Evolutionary conservation across 2,797 vertebrate species (phyloP).

Genomic region (Phataginus tetradactyla): DNA sequence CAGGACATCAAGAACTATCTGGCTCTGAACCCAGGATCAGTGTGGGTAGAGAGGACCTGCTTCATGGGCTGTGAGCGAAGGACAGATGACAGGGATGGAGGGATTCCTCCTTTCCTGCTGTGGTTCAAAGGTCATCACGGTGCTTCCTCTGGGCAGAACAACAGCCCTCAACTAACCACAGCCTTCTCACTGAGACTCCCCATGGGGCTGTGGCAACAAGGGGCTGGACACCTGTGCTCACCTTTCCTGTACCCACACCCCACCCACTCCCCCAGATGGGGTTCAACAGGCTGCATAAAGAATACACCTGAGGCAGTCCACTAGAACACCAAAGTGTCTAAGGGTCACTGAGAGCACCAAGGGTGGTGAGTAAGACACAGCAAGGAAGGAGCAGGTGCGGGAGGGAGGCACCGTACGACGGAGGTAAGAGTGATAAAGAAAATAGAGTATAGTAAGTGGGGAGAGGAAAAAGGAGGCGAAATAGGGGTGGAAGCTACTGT

Average conservation of each 20-base stretch:
- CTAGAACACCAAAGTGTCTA: background rate
- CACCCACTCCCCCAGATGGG: background rate
- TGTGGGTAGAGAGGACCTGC: background rate
- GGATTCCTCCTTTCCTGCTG: background rate
- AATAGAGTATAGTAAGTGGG: background rate
- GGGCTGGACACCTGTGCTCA: constrained; percentile 56
- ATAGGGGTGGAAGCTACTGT: background rate
- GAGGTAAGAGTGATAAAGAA: background rate
- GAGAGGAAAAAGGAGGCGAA: background rate
- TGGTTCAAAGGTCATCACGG: background rate
- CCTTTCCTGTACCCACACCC: background rate
- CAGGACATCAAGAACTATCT: background rate
- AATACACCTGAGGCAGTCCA: background rate
- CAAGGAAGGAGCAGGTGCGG: background rate
- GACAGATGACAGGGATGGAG: background rate
- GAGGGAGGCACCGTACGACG: background rate
- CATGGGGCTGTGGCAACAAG: constrained; percentile 35
- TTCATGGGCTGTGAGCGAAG: background rate
- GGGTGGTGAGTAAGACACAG: constrained; percentile 43
- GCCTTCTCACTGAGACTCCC: background rate
- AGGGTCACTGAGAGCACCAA: background rate
- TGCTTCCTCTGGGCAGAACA: constrained; percentile 12
- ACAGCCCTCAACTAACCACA: constrained; percentile 45
- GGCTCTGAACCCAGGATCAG: background rate
- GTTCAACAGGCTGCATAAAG: constrained; percentile 25